Percentiles rank a stretch among this genome's conserved stretches.
phyloP scores from a whole-genome alignment of 2,797 vertebrate genomes.

The Scomberomorus guttatus region DNA sequence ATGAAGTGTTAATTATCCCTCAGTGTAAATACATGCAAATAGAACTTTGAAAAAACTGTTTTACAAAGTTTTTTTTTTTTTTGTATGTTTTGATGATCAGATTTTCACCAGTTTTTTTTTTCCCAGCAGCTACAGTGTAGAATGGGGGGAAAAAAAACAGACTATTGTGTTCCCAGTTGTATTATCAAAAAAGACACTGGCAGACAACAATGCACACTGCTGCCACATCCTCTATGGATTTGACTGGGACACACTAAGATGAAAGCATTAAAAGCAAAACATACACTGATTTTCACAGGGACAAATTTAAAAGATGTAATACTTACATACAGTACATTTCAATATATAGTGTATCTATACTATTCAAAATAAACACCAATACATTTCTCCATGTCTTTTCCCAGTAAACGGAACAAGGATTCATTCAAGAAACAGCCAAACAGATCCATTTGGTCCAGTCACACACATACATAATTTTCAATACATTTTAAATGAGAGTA shows the following conservation, averaged over 20 bases:
- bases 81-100: not conserved
- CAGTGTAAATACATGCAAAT: not conserved
- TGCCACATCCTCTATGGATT: not conserved
- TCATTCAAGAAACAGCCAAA: conserved; percentile 1
- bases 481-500: conserved; percentile 5
- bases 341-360: not conserved
- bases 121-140: not conserved
- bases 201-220: not conserved
- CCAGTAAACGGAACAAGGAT: not conserved
- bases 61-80: not conserved
- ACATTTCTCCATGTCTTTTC: not conserved
- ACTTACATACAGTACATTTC: not conserved
- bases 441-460: conserved; percentile 29
- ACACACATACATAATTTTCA: conserved; percentile 1
- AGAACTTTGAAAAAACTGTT: not conserved
- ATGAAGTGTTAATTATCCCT: not conserved
- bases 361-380: not conserved
- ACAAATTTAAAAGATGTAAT: not conserved
- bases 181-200: not conserved
- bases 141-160: not conserved
- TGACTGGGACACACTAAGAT: not conserved
- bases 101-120: not conserved
- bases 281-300: too few relatives aligned
- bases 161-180: not conserved
- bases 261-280: not conserved